These are phyloP conservation scores for Leptinotarsa rubiginosa DNA, from an alignment of 2,888 invertebrate genomes.

Conservation along the genomic window DNA sequence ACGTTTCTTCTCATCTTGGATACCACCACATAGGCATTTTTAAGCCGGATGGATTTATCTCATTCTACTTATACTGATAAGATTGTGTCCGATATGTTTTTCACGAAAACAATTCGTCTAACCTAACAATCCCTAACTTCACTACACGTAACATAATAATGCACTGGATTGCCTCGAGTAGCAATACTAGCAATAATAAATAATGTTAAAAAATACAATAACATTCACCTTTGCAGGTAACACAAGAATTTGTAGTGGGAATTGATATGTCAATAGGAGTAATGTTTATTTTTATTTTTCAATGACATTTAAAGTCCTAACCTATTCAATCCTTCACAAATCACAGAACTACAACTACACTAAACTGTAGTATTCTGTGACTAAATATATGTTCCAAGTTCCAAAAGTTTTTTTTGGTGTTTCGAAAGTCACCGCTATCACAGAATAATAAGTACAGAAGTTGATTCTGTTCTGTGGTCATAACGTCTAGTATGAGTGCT, in stretches of 20 bases:
- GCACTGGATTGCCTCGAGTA: conserved; percentile 1
- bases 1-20: conserved; percentile 62
- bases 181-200: background rate
- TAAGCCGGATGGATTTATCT: background rate
- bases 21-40: conserved; percentile 37
- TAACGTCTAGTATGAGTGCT: too few relatives aligned
- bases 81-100: background rate
- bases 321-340: too few relatives aligned
- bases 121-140: background rate
- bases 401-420: too few relatives aligned
- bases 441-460: too few relatives aligned
- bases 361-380: too few relatives aligned
- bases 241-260: background rate
- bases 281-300: background rate
- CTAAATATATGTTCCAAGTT: too few relatives aligned
- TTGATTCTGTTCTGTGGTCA: too few relatives aligned
- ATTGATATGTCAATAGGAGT: background rate
- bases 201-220: conserved; percentile 2
- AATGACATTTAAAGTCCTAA: too few relatives aligned
- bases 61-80: conserved; percentile 3
- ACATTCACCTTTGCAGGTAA: conserved; percentile 2
- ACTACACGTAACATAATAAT: background rate
- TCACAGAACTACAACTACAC: too few relatives aligned
- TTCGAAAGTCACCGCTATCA: too few relatives aligned
- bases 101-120: background rate